Conservation (phyloP, 2,797 vertebrate genomes). For the Hippocampus kuda region DNA sequence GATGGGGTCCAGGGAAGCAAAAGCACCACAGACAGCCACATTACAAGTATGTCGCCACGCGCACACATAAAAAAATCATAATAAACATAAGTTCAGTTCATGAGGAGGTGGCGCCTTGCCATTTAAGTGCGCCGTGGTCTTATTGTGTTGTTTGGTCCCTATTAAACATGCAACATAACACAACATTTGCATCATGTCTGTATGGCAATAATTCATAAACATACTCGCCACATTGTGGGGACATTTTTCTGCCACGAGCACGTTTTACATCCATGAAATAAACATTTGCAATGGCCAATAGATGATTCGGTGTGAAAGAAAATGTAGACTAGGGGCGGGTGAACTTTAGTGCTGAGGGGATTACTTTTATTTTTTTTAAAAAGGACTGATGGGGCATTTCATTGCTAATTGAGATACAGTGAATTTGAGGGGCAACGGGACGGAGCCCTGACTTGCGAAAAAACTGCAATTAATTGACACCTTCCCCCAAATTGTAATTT, state of each 20-base stretch:
- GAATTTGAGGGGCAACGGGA: too few species aligned
- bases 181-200: not conserved
- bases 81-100: not conserved
- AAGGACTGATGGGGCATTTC: too few species aligned
- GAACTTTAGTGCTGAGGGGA: too few species aligned
- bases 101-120: not conserved
- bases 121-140: not conserved
- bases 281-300: not conserved
- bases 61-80: not conserved
- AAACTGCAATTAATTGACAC: too few species aligned
- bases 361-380: too few species aligned
- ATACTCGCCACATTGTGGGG: not conserved
- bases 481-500: too few species aligned
- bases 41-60: slow-evolving; percentile 64
- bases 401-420: too few species aligned
- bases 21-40: slow-evolving; percentile 64
- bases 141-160: not conserved
- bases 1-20: slow-evolving; percentile 56
- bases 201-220: not conserved
- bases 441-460: too few species aligned
- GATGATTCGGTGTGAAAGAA: not conserved
- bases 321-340: not conserved
- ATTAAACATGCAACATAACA: not conserved
- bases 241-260: not conserved
- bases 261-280: not conserved